Evolutionary conservation across 2,888 invertebrate species (phyloP).

Genomic region (Strigamia maritima): DNA sequence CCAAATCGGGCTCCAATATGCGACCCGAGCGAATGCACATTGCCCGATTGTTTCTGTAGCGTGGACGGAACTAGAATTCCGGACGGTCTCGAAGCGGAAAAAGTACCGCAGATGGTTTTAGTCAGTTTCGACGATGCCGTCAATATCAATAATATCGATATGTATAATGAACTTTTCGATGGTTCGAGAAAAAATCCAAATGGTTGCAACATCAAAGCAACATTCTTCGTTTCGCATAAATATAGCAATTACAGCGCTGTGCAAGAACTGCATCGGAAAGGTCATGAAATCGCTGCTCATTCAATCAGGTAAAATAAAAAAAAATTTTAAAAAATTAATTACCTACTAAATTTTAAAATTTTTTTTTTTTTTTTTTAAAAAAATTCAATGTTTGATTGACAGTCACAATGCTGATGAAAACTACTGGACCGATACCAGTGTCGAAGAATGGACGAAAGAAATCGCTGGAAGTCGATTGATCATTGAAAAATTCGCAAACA

Average conservation of each 20-base stretch:
- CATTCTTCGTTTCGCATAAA: constrained; percentile 88
- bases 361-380: neutral
- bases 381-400: constrained; percentile 41
- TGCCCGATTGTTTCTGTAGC: constrained; percentile 92
- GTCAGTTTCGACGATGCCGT: constrained; percentile 93
- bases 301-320: constrained; percentile 72
- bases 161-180: constrained; percentile 89
- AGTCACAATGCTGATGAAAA: constrained; percentile 87
- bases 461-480: constrained; percentile 92
- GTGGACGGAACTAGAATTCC: constrained; percentile 78
- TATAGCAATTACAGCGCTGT: constrained; percentile 91
- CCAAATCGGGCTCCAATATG: constrained; percentile 89
- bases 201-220: constrained; percentile 87
- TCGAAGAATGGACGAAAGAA: constrained; percentile 90
- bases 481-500: constrained; percentile 81
- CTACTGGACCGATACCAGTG: constrained; percentile 89
- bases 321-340: neutral
- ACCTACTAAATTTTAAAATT: neutral
- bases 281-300: constrained; percentile 90
- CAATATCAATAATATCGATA: constrained; percentile 89
- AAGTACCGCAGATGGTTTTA: constrained; percentile 84
- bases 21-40: constrained; percentile 76
- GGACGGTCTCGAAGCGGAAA: constrained; percentile 42
- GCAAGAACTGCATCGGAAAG: constrained; percentile 83
- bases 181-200: constrained; percentile 86